Evolutionary conservation across 2,888 invertebrate genomes (phyloP), one percentile per base, ranked within the genome.

Genomic region (Cotesia congregata): DNA sequence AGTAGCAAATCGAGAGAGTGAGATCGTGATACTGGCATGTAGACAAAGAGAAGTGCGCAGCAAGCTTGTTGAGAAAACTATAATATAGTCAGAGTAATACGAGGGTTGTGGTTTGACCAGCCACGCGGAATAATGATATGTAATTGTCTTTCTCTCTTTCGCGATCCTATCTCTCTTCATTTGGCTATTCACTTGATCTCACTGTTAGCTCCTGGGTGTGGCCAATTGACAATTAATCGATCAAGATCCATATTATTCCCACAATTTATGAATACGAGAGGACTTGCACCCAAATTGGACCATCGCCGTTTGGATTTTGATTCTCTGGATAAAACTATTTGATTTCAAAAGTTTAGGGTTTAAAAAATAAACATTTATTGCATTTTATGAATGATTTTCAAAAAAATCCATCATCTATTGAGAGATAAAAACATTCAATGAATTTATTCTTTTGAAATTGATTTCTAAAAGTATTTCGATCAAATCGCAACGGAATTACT

Each of bases 121-220:
- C 84, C 87, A 85, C 83, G 86, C 85, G 84, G 85, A 88, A 88
- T 87, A 87, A 88, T 88, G 85, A 87, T 85, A 88, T 85, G 87
- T 86, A 87, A 86, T 87, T 85, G 86, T 81, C 82, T 73, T 65
- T 61, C 65, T 72, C 60, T 72, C 76, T 65, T 59, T 62, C 71
- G 65, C 59, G 75, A 68, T 67, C 59, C 69, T 60, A 70, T 9
- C 41, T 74, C 77, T 75, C 62, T 59, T 30, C 61, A 50, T 30
- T 72, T 72, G 69, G 70, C 69, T 70, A 67, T 64, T 65, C 70
- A 64, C 73, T 73, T 39, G 73, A 65, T 71, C 59, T 41, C 79
- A 78, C 80, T 79, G 79, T 50, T 50, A 80, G 77, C 79, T 67
- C 61, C 68, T 68, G 61, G 68, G 72, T 72, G 30, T 64, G 38